Evolutionary conservation across 2,797 vertebrate species (phyloP).

Genomic region (Antennarius maculatus): DNA sequence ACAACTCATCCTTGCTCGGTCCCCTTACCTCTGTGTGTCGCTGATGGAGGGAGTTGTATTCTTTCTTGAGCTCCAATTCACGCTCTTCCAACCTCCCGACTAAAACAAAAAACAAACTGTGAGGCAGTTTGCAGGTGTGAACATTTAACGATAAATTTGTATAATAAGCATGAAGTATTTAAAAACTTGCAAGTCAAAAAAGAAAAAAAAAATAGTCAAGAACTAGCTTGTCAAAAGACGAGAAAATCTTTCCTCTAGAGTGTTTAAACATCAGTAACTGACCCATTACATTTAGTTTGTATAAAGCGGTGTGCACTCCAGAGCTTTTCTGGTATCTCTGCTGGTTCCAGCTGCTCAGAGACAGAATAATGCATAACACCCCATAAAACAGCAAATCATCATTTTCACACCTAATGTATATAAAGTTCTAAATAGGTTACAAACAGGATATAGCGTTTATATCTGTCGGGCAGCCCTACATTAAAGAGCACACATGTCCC

Average conservation of each 20-base stretch:
- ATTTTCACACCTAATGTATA: neutral
- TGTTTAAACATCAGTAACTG: neutral
- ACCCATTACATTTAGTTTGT: neutral
- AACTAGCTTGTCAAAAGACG: neutral
- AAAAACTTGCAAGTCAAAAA: too few relatives aligned
- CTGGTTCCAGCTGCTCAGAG: neutral
- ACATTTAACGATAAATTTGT: too few relatives aligned
- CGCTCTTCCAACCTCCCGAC: constrained; percentile 95
- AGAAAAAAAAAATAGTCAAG: neutral
- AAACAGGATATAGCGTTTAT: neutral
- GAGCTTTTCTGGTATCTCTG: neutral
- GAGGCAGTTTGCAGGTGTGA: too few relatives aligned
- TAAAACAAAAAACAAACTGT: constrained; percentile 55
- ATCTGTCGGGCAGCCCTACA: neutral
- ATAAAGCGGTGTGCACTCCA: neutral
- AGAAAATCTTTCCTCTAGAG: neutral
- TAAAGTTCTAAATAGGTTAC: neutral
- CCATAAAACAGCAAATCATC: neutral
- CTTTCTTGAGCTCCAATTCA: constrained; percentile 96
- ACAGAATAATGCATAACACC: neutral
- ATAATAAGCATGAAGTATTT: too few relatives aligned
- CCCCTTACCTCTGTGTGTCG: constrained; percentile 91
- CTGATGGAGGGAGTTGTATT: constrained; percentile 95
- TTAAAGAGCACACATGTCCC: neutral
- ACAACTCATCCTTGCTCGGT: neutral